Evolutionary conservation across 2,113 vertebrate genomes (phyloP).

Genomic region (Pluvialis apricaria): DNA sequence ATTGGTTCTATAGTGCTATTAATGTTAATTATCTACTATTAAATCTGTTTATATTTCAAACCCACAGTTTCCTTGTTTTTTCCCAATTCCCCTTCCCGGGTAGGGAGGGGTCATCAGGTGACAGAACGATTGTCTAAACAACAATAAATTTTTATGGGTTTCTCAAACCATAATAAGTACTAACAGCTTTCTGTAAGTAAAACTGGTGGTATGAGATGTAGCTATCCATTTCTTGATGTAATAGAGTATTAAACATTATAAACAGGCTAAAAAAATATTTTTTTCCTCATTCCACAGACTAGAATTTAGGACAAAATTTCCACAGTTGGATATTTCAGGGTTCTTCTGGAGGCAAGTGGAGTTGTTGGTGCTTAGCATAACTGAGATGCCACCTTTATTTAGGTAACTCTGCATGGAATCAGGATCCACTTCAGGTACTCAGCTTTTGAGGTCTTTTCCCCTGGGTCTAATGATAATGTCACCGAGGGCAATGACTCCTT

Average conservation of each 20-base stretch:
- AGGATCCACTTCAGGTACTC: neutral
- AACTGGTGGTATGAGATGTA: neutral
- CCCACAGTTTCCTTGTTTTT: no score
- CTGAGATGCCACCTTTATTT: neutral
- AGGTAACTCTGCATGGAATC: neutral
- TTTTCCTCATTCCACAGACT: neutral
- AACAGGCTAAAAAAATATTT: neutral
- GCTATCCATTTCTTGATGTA: neutral
- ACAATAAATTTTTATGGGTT: no score
- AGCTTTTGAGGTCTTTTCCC: neutral
- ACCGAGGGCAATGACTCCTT: neutral
- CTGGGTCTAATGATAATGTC: neutral
- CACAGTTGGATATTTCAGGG: neutral
- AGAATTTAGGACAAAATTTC: neutral
- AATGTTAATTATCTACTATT: no score
- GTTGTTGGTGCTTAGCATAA: neutral
- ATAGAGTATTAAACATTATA: neutral
- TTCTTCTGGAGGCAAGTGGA: neutral
- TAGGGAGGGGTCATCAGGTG: no score
- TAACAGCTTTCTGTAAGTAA: neutral
- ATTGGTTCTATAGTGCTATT: no score
- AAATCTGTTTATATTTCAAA: no score
- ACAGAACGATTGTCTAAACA: no score
- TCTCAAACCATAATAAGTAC: no score
- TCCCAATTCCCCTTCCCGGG: no score